A percentile compares a stretch with the other conserved stretches of the same genome.
phyloP scores from a whole-genome alignment of 2,113 vertebrate species.

The Smithornis capensis region DNA sequence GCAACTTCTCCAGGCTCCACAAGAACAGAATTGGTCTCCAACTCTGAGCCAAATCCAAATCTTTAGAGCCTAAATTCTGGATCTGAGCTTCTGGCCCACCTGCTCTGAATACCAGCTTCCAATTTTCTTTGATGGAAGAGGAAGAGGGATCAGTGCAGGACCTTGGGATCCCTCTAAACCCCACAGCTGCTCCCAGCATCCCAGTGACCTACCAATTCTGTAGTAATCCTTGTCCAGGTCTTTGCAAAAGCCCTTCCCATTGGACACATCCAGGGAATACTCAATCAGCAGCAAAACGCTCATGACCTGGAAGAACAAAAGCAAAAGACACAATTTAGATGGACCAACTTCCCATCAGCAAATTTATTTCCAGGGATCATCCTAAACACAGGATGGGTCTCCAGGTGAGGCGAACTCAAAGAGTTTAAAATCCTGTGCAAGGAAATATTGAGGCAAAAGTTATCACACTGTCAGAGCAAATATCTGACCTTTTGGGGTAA shows the following conservation, averaged over 20 bases:
- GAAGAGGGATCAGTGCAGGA: background rate
- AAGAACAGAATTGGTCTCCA: background rate
- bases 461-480: no score
- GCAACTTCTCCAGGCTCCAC: background rate
- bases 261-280: slow-evolving; percentile 71
- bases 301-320: slow-evolving; percentile 62
- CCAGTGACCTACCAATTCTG: slow-evolving; percentile 57
- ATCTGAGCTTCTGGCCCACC: background rate
- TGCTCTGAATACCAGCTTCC: background rate
- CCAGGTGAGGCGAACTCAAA: background rate
- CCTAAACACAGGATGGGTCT: background rate
- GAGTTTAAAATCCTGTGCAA: background rate
- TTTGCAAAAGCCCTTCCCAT: slow-evolving; percentile 59
- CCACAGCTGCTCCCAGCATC: background rate
- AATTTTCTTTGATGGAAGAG: background rate
- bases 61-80: background rate
- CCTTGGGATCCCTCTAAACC: background rate
- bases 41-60: background rate
- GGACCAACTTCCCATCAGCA: background rate
- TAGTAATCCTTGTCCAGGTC: slow-evolving; percentile 60
- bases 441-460: background rate
- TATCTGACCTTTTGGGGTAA: no score
- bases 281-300: slow-evolving; percentile 69
- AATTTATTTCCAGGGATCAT: background rate
- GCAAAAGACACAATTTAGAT: background rate